Base-by-base conservation (phyloP, 2,888 invertebrate genomes). In the Dryadula phaetusa region DNA sequence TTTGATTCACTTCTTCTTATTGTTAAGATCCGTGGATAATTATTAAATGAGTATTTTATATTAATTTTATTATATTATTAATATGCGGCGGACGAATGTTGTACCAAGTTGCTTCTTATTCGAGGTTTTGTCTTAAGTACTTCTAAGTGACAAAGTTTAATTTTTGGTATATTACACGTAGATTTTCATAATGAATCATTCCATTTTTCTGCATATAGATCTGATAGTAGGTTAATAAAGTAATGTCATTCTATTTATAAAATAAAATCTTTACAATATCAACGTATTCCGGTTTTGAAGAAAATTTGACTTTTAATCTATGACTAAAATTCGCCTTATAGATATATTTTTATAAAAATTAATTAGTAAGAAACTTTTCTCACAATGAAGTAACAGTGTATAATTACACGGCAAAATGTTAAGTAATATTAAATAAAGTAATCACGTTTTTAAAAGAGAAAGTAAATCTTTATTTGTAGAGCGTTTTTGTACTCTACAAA, bases 1-100 rank as follows among this genome's bases (percentile, higher is more conserved):
- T 73, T 71, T 75, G 74, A 72, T 74, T 75, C 76, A 77, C 74
- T 75, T 77, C 76, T 77, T 74, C 70, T 72, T 74, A 75, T 74
- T 73, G 44, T 53, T 52, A 64, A 70, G 61, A 67, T 64, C 67
- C 62, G 61, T 73, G 44, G 63, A 72, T 74, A 70, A 72, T 75
- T 72, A 53, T 18, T 71, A 42, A 67, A 69, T 69, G 58, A 67
- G 32, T 54, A 47, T 40, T 67, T 71, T 49, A 60, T 67, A 53
- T 64, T 62, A 54, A 69, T 56, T 70, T 66, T 66, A 68, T 52
- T 61, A 70, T 67, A 25, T 32, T 49, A 46, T 70, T 22, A 34
- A 34, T 61, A 67, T 64, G 52, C 64, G 32, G 46, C 12, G n/a
- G 34, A 52, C 47, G 8, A 53, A 52, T 10, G 42, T 18, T 34